Evolutionary conservation across 2,888 invertebrate genomes (phyloP).

Genomic region (Arrhopalites spinosus): DNA sequence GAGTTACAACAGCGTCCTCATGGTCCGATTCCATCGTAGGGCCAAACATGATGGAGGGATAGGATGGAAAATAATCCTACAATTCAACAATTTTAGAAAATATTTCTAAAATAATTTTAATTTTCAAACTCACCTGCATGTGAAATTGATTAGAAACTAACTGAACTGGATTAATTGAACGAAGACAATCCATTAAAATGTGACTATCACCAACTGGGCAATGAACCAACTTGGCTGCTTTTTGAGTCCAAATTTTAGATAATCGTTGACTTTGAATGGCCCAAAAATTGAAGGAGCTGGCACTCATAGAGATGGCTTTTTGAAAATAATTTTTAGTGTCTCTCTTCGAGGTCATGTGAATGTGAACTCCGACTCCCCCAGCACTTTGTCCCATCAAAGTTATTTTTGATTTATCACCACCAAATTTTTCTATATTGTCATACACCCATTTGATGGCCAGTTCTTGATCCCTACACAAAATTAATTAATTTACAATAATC

Average conservation of each 20-base stretch:
- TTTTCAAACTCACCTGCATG: constrained; percentile 33
- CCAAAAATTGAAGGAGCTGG: constrained; percentile 45
- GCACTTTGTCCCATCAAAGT: constrained; percentile 22
- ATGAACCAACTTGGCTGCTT: constrained; percentile 36
- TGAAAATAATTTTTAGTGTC: constrained; percentile 32
- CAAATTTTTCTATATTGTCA: constrained; percentile 21
- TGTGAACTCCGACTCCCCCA: constrained; percentile 41
- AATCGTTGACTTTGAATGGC: constrained; percentile 36
- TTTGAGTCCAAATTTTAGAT: constrained; percentile 32
- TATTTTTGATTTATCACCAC: constrained; percentile 3
- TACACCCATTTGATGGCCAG: constrained; percentile 30
- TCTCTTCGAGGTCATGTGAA: constrained; percentile 43
- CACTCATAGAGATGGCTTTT: constrained; percentile 40
- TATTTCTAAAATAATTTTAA: too few species aligned
- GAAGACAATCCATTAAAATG: constrained; percentile 41
- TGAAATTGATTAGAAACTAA: constrained; percentile 45
- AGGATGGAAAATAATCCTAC: constrained; percentile 37
- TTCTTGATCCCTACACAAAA: constrained; percentile 19
- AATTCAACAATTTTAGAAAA: neutral
- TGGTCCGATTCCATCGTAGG: constrained; percentile 44
- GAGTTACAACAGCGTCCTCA: constrained; percentile 41
- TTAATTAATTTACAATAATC: too few species aligned
- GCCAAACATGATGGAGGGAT: constrained; percentile 43
- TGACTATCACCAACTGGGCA: constrained; percentile 39
- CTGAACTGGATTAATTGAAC: constrained; percentile 35